Evolutionary conservation across 1,140 invertebrate species (phyloP), one percentile per base, ranked within the genome.

Genomic region (Drosophila pectinifera): DNA sequence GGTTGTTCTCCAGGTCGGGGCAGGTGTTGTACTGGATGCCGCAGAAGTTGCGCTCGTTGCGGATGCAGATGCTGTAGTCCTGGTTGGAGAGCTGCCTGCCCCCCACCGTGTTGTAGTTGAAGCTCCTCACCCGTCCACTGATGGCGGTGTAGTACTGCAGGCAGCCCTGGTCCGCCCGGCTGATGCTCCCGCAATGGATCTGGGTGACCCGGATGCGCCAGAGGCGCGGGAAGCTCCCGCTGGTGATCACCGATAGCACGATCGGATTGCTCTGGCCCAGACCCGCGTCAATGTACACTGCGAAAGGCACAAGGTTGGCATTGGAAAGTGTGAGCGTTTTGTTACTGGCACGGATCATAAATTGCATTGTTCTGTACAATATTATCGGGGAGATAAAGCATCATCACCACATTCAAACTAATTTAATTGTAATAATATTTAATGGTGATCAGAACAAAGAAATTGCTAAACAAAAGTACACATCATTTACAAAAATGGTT

Each of bases 31-130:
- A 97, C 68, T 97, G 96, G 45, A 98, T 96, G 2, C 96, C 96
- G 78, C 97, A 98, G 90, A 98, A 98, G 86, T 97, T 98, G 64
- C 96, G 94, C 86, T 98, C 97, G 68, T 95, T 95, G 28, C 97
- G 92, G 18, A 98, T 94, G 88, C 97, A 98, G 51, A 97, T 95
- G 58, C 96, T 96, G 91, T 98, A 98, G 85, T 98, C 96, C 88
- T 98, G 96, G 92, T 97, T 97, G 22, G 96, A 96, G 1, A 98
- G 93, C 84, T 98, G 97, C n/a, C 96, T 92, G 0, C 97, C 97
- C 1, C 92, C 93, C 0, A 93, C 92, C 0, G 95, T 93, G 65
- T 97, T 96, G 80, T 96, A 98, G 92, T 98, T 98, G 91, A 96
- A 98, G 3, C 96, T 97, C 11, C 94, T 94, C 6, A 98, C 94